Evolutionary conservation across 2,888 invertebrate genomes (phyloP).

Genomic region (Leptinotarsa juncta): DNA sequence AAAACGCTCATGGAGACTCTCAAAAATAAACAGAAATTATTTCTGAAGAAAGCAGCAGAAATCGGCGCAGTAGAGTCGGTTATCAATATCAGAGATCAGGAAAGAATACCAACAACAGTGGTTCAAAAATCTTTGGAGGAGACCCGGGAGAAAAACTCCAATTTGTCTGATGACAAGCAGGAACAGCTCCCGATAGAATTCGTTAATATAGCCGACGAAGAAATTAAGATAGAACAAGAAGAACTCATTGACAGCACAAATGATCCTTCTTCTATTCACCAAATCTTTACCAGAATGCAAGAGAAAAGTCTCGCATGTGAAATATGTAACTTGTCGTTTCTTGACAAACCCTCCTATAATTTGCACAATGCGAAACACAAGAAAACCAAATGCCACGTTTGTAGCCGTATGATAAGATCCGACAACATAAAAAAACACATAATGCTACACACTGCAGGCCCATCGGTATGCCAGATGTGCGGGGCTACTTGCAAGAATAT

Average conservation of each 20-base stretch:
- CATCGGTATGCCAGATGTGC: conserved; percentile 55
- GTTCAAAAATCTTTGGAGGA: not conserved
- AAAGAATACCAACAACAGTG: not conserved
- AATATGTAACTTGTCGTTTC: conserved; percentile 32
- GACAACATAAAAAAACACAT: conserved; percentile 55
- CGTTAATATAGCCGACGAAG: conserved; percentile 24
- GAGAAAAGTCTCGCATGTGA: conserved; percentile 35
- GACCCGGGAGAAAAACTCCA: not conserved
- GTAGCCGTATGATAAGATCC: conserved; percentile 48
- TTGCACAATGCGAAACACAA: conserved; percentile 52
- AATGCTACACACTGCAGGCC: conserved; percentile 51
- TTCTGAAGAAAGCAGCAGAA: conserved; percentile 1
- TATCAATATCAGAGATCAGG: conserved; percentile 2
- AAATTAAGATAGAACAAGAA: conserved; percentile 18
- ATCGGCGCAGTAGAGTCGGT: not conserved
- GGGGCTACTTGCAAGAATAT: conserved; percentile 58
- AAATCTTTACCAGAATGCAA: not conserved
- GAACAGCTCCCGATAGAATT: conserved; percentile 32
- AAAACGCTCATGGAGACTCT: conserved; percentile 46
- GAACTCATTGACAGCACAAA: conserved; percentile 20
- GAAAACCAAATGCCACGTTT: conserved; percentile 53
- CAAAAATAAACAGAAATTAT: conserved; percentile 27
- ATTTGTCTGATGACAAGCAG: not conserved
- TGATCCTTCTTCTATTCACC: not conserved
- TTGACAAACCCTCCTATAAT: conserved; percentile 30